Conservation (phyloP, 2,888 invertebrate genomes). For the Xylota segnis region DNA sequence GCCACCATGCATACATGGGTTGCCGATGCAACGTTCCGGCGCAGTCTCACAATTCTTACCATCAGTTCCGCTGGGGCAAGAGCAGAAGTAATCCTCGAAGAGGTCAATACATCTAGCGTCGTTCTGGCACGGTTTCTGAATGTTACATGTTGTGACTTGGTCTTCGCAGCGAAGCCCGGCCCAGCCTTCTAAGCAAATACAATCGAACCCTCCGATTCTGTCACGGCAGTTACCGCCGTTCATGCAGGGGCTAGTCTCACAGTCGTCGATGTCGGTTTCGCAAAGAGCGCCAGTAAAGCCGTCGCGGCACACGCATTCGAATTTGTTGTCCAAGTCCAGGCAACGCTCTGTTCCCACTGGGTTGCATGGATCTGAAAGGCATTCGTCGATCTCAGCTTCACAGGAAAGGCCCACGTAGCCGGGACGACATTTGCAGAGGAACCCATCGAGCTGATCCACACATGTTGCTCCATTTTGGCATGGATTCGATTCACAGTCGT, state of each 20-base stretch:
- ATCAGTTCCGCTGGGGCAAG: conserved; percentile 96
- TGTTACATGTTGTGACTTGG: conserved; percentile 94
- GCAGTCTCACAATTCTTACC: conserved; percentile 99
- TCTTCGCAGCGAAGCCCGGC: conserved; percentile 93
- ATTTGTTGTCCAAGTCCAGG: conserved; percentile 94
- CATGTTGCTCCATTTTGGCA: conserved; percentile 97
- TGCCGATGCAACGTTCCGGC: conserved; percentile 90
- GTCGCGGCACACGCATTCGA: conserved; percentile 93
- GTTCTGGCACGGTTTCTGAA: conserved; percentile 94
- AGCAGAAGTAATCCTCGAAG: conserved; percentile 88
- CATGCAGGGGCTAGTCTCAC: conserved; percentile 92
- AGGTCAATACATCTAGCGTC: conserved; percentile 95
- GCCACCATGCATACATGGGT: conserved; percentile 97
- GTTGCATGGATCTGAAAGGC: conserved; percentile 95
- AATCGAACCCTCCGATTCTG: conserved; percentile 93
- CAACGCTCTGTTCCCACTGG: conserved; percentile 96
- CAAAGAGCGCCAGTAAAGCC: conserved; percentile 94
- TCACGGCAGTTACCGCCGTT: conserved; percentile 96
- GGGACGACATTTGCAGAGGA: conserved; percentile 96
- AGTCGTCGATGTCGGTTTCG: conserved; percentile 95
- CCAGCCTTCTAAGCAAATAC: conserved; percentile 94
- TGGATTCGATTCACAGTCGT: conserved; percentile 95
- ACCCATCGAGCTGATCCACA: conserved; percentile 94
- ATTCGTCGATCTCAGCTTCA: conserved; percentile 96
- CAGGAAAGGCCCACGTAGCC: conserved; percentile 97